Conservation (phyloP, 23 tunicate genomes). For the Halocynthia aurantium region DNA sequence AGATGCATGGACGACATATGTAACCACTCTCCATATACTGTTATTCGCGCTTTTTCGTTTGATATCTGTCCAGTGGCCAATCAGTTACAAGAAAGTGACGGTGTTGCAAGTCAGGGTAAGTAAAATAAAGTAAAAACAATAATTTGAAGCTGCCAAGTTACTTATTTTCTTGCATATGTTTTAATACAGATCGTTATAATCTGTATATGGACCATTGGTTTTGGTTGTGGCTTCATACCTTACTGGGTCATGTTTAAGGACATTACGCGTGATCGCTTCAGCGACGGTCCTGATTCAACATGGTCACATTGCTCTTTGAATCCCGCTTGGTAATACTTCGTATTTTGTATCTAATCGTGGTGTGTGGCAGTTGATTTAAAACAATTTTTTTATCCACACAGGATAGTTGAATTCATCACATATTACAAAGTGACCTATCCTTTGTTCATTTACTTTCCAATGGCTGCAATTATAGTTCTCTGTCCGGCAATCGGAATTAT, state of each 20-base stretch:
- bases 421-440: constrained; percentile 20
- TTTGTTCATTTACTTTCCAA: constrained; percentile 22
- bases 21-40: constrained; percentile 18
- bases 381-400: background rate
- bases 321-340: constrained; percentile 16
- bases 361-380: no score
- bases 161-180: background rate
- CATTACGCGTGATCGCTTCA: constrained; percentile 5
- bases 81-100: constrained; percentile 10
- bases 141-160: no score
- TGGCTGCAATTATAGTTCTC: constrained; percentile 15
- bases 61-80: constrained; percentile 24
- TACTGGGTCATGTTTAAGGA: constrained; percentile 21
- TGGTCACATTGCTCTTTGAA: constrained; percentile 28
- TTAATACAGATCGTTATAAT: constrained; percentile 9
- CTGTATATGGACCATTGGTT: constrained; percentile 12
- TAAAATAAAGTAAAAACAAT: background rate
- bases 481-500: constrained; percentile 20
- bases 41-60: constrained; percentile 22
- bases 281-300: constrained; percentile 14
- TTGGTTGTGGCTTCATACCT: constrained; percentile 19
- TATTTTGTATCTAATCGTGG: background rate
- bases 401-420: constrained; percentile 15
- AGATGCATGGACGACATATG: constrained; percentile 24
- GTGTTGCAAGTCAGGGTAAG: constrained; percentile 16